Conservation (phyloP, 2,113 vertebrate species). For the Lepus timidus region DNA sequence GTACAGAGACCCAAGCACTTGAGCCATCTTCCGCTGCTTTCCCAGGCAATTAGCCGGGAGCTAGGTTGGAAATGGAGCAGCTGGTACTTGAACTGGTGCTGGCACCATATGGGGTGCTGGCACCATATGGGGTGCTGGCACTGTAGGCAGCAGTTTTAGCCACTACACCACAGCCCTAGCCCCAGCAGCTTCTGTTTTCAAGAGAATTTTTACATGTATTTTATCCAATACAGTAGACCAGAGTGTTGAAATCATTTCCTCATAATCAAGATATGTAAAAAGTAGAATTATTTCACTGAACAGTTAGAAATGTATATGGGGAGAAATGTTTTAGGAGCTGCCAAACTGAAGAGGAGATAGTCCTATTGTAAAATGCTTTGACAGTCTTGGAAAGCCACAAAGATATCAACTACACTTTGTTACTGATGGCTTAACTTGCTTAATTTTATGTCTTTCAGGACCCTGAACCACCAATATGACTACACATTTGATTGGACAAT, state of each 20-base stretch:
- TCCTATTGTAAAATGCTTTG: background rate
- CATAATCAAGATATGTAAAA: background rate
- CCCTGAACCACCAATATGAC: constrained; percentile 99
- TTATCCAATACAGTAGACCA: background rate
- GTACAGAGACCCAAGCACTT: no score
- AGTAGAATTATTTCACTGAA: background rate
- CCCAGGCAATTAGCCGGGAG: no score
- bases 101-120: background rate
- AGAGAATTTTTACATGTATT: background rate
- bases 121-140: background rate
- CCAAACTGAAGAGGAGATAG: background rate
- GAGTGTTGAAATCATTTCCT: background rate
- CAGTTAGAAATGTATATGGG: background rate
- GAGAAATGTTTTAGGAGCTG: background rate
- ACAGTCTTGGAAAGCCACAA: constrained; percentile 9
- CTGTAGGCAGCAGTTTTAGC: no score
- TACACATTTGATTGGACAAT: constrained; percentile 99
- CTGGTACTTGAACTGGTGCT: no score
- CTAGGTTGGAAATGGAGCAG: no score
- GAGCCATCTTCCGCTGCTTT: no score
- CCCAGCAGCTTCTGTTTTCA: background rate
- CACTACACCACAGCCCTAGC: no score
- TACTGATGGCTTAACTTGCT: constrained; percentile 39
- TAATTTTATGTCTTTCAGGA: constrained; percentile 88
- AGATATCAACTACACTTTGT: background rate